These are phyloP conservation scores for Poecilia latipinna DNA, from an alignment of 2,113 vertebrate species.

Conservation along the genomic window DNA sequence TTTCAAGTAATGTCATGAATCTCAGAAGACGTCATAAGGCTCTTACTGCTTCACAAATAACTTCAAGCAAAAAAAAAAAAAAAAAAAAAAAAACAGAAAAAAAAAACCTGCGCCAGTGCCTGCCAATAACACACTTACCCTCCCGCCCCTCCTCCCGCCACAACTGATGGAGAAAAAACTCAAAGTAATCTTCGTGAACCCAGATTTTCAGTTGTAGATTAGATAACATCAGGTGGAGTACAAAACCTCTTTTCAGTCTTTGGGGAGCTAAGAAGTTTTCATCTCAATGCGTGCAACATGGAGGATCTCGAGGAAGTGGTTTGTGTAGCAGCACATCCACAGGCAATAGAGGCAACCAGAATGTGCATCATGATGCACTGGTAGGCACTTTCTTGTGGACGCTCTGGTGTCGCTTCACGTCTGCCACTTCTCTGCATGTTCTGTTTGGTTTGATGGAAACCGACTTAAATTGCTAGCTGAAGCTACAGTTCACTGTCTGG, in stretches of 20 bases:
- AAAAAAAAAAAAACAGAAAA: too few species aligned
- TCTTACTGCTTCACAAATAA: not conserved
- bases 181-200: not conserved
- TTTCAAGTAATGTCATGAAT: not conserved
- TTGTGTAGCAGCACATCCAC: slow-evolving; percentile 40
- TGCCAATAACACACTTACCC: not conserved
- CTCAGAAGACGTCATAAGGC: not conserved
- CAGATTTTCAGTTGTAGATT: not conserved
- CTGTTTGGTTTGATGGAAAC: not conserved
- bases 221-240: not conserved
- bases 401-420: not conserved
- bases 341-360: slow-evolving; percentile 26
- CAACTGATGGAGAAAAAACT: not conserved
- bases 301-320: slow-evolving; percentile 56
- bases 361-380: slow-evolving; percentile 19
- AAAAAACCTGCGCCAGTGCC: not conserved
- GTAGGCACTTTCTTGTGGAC: slow-evolving; percentile 30
- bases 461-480: not conserved
- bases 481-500: not conserved
- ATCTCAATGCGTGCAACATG: not conserved
- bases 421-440: not conserved
- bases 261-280: not conserved
- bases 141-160: not conserved
- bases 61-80: too few species aligned
- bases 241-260: not conserved